Percentiles rank a stretch among this genome's conserved stretches.
phyloP scores from a whole-genome alignment of 2,888 invertebrate genomes.

The Cephus rjabovi region DNA sequence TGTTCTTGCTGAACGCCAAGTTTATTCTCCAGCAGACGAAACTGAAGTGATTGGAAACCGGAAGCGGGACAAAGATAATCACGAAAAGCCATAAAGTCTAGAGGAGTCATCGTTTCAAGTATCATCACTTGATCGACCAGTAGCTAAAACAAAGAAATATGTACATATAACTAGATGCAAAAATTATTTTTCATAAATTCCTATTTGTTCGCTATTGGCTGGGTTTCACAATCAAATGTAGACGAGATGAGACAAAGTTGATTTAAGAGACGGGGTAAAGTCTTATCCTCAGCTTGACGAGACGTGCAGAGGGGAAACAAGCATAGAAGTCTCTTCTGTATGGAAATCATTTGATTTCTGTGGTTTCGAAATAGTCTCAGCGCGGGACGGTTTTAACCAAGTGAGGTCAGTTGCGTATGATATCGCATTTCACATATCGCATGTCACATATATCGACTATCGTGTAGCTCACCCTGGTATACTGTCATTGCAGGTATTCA shows the following conservation, averaged over 20 bases:
- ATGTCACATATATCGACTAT: not conserved
- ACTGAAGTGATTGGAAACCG: constrained; percentile 97
- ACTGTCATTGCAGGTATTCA: not conserved
- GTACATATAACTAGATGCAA: not conserved
- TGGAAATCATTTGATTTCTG: not conserved
- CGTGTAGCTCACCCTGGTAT: not conserved
- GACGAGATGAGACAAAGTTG: too few relatives aligned
- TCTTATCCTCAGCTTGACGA: too few relatives aligned
- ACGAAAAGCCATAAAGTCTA: constrained; percentile 98
- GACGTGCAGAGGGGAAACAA: not conserved
- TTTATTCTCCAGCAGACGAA: constrained; percentile 96
- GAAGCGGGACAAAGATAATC: constrained; percentile 94
- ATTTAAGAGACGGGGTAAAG: too few relatives aligned
- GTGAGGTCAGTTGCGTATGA: not conserved
- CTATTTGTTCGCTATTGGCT: not conserved
- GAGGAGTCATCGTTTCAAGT: constrained; percentile 98
- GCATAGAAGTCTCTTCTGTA: not conserved
- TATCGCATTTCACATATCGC: not conserved
- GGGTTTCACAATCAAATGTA: not conserved
- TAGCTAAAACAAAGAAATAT: constrained; percentile 72
- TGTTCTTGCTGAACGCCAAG: constrained; percentile 83
- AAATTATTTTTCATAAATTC: not conserved
- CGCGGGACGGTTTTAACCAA: not conserved
- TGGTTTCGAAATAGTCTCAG: not conserved
- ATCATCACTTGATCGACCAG: constrained; percentile 97